Base-by-base conservation (phyloP, 2,797 vertebrate genomes). In the Brachyrhaphis roseni region DNA sequence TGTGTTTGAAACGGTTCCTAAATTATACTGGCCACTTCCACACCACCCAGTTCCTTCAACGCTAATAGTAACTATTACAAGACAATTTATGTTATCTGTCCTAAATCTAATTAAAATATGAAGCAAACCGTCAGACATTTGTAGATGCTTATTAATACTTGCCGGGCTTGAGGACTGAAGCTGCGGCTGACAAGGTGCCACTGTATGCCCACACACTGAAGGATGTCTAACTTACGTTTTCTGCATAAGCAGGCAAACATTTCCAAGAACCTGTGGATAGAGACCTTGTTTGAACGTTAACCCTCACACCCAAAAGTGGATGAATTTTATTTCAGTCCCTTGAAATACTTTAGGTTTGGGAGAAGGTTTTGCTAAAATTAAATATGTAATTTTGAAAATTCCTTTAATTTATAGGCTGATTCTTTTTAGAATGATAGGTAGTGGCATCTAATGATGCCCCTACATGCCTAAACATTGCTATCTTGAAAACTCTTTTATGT, bases 241-340 rank as follows among this genome's bases (percentile, higher is more conserved):
- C 59, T 84, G 64, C 62, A 74, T 34, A 83, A 81, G 76, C 78
- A 79, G 16, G 47, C 79, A 80, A 73, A 83, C 57, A 43, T 82
- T 83, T 82, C 83, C 83, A 79, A 80, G 77, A 86, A 84, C 75
- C 71, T 75, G 43, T 87, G 74, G 76, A 82, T 82, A n/a, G 80
- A 79, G 78, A 78, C 77, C 80, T 78, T 87, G 82, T 90, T 72
- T 82, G 55, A 68, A 28, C 75, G 43, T 80, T 46, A 41, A 51
- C 75, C 64, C 46, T 75, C 62, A 26, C 41, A 59, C 74, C 41
- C 74, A 72, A 16, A 45, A 83, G 75, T 41, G 78, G 78, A 62
- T 66, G 74, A 68, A 75, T 84, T 78, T 82, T 77, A 66, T 23
- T 53, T 36, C 78, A 79, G 47, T 81, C 83, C 79, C 81, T 62